Conservation (phyloP, 2,113 vertebrate species). For the Xyrauchen texanus region DNA sequence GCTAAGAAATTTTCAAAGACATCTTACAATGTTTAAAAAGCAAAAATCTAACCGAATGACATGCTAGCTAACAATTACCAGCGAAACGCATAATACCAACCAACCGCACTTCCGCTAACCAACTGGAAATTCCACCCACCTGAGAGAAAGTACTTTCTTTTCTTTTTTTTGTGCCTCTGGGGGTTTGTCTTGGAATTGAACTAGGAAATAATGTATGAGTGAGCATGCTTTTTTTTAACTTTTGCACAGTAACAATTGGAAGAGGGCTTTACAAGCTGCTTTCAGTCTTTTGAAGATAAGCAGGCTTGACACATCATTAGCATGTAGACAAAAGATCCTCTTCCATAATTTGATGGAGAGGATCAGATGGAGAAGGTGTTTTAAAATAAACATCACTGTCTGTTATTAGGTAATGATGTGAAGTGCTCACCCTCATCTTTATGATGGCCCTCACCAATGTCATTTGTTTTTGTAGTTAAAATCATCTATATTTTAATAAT, state of each 20-base stretch:
- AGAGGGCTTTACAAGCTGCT: background rate
- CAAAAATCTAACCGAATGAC: no score
- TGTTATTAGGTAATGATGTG: conserved; percentile 1
- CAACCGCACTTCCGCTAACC: no score
- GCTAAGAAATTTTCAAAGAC: no score
- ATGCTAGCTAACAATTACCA: no score
- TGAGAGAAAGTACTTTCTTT: no score
- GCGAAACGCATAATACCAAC: no score
- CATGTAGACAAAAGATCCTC: background rate
- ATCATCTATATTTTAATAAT: background rate
- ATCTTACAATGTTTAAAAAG: no score
- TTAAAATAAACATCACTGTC: background rate
- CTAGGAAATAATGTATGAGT: no score
- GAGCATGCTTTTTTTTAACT: no score
- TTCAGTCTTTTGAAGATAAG: background rate
- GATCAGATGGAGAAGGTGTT: background rate
- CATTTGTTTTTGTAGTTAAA: background rate
- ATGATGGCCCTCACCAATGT: background rate
- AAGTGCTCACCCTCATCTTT: background rate
- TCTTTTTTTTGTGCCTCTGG: no score
- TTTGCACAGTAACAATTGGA: background rate
- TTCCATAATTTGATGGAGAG: background rate
- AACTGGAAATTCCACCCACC: no score
- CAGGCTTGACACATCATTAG: background rate
- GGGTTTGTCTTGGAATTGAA: no score